A percentile compares a stretch with the other conserved stretches of the same genome.
Conservation (phyloP, 1,140 invertebrate genomes). For the Apis mellifera region Amel_HAv3.1 CM009945.2:5152001-5152500, state of each 20-base stretch:
- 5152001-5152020: slow-evolving; percentile 39
- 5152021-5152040: slow-evolving; percentile 31
- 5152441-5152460: neutral
- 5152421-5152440: slow-evolving; percentile 7
- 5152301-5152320: slow-evolving; percentile 55
- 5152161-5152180: neutral
- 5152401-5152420: slow-evolving; percentile 23
- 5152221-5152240: neutral
- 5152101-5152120: neutral
- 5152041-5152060: neutral
- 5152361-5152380: slow-evolving; percentile 51
- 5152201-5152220: neutral
- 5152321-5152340: neutral
- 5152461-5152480: too few relatives aligned
- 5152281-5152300: slow-evolving; percentile 38
- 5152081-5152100: neutral
- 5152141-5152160: neutral
- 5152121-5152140: neutral
- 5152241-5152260: neutral
- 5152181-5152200: neutral
- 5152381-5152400: slow-evolving; percentile 11
- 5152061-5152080: neutral
- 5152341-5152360: slow-evolving; percentile 50
- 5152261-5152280: neutral
- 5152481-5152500: neutral